Conservation (phyloP, 2,113 vertebrate genomes). For the Anthoscopus minutus region DNA sequence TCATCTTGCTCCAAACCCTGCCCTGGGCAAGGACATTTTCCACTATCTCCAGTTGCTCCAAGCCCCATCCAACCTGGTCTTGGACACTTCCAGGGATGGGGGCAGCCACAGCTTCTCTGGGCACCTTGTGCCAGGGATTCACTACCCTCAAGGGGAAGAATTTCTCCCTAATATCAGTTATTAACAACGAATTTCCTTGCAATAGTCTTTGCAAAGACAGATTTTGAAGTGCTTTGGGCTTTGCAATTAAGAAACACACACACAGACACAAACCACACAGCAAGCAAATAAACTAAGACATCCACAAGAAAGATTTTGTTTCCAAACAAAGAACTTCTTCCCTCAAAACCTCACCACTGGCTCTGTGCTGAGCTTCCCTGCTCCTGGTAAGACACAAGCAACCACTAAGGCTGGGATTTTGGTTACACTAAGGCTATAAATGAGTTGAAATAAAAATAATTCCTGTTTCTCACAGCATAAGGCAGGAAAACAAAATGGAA, state of each 20-base stretch:
- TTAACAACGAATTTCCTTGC: neutral
- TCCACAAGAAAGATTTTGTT: neutral
- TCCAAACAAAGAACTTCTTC: neutral
- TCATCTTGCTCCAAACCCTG: neutral
- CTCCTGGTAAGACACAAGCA: neutral
- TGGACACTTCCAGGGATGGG: neutral
- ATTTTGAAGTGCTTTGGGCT: neutral
- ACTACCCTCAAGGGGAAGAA: too few species aligned
- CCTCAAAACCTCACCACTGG: neutral
- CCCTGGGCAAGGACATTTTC: neutral
- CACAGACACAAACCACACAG: neutral
- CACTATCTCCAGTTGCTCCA: neutral
- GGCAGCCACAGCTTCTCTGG: neutral
- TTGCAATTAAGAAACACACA: neutral
- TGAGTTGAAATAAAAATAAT: neutral
- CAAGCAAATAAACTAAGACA: neutral
- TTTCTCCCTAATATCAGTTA: neutral
- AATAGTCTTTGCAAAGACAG: neutral
- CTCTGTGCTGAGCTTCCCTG: neutral
- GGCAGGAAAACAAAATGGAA: neutral
- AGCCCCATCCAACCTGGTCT: fast-evolving
- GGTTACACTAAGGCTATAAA: neutral
- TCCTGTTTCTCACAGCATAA: neutral
- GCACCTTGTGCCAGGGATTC: neutral
- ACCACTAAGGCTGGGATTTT: neutral